Conservation (phyloP, 2,797 vertebrate genomes). For the Arrhamphus sclerolepis region DNA sequence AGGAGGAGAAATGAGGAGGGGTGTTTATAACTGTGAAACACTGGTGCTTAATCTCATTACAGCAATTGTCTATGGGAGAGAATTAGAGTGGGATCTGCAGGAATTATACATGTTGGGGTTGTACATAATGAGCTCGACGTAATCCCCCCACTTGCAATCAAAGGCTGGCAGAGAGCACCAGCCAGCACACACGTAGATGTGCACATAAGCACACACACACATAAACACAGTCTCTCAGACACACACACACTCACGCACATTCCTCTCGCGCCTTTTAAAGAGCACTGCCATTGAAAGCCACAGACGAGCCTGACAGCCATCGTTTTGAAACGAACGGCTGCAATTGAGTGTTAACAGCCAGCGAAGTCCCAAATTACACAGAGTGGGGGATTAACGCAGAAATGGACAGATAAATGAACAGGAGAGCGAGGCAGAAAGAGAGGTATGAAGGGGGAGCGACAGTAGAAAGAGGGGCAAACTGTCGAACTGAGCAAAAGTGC, state of each 20-base stretch:
- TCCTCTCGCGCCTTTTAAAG: constrained; percentile 40
- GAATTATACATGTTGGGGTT: constrained; percentile 81
- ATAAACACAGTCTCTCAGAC: constrained; percentile 1
- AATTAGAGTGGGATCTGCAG: constrained; percentile 80
- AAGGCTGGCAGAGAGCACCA: constrained; percentile 57
- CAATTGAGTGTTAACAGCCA: constrained; percentile 72
- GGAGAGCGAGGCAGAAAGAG: constrained; percentile 28
- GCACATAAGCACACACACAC: constrained; percentile 12
- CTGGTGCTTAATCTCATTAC: constrained; percentile 81
- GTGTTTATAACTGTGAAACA: constrained; percentile 50
- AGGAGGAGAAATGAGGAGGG: background rate
- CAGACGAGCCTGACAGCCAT: constrained; percentile 63
- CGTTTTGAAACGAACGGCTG: constrained; percentile 70
- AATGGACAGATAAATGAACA: constrained; percentile 72
- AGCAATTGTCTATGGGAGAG: constrained; percentile 80
- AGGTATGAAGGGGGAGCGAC: constrained; percentile 19
- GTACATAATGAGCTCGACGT: constrained; percentile 78
- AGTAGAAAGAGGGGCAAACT: constrained; percentile 32
- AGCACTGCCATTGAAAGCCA: constrained; percentile 56
- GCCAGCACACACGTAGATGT: constrained; percentile 41
- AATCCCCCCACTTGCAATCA: constrained; percentile 77
- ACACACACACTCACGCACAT: constrained; percentile 18
- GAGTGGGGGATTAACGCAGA: constrained; percentile 70
- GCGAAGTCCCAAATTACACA: constrained; percentile 72
- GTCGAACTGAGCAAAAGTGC: constrained; percentile 56